These are phyloP conservation scores for Naja naja DNA, from an alignment of 2,113 vertebrate species.

Conservation along the genomic window DNA sequence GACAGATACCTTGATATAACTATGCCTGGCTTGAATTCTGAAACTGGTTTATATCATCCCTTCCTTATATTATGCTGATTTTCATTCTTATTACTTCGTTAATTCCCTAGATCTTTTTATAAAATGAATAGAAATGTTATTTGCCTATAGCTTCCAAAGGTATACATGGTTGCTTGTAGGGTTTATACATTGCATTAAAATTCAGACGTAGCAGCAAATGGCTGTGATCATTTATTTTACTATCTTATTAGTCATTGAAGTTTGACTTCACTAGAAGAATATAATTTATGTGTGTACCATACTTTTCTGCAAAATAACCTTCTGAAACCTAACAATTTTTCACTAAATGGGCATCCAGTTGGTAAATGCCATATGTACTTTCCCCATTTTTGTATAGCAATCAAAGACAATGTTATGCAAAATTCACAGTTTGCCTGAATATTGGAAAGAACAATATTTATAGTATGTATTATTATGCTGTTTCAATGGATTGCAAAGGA, in stretches of 20 bases:
- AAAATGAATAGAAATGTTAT: constrained; percentile 30
- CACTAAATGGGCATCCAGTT: not conserved
- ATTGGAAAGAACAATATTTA: not conserved
- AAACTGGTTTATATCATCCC: constrained; percentile 47
- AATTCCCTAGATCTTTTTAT: constrained; percentile 38
- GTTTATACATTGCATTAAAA: constrained; percentile 49
- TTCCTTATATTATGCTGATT: constrained; percentile 41
- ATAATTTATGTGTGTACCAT: constrained; percentile 2
- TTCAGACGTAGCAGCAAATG: constrained; percentile 42
- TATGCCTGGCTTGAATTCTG: constrained; percentile 47
- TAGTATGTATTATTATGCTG: not conserved
- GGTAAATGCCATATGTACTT: not conserved
- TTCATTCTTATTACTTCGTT: constrained; percentile 46
- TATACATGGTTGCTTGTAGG: constrained; percentile 42
- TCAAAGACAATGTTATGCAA: not conserved
- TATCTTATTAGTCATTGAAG: constrained; percentile 37
- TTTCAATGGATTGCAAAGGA: not conserved
- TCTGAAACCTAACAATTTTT: not conserved
- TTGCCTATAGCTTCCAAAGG: constrained; percentile 40
- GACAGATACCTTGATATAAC: constrained; percentile 39
- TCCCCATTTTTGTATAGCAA: not conserved
- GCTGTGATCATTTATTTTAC: constrained; percentile 36
- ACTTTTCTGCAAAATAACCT: constrained; percentile 23
- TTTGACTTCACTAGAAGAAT: constrained; percentile 9
- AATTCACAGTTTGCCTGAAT: not conserved